Evolutionary conservation across 2,113 vertebrate genomes (phyloP).

Genomic region (Polypterus bichir): DNA sequence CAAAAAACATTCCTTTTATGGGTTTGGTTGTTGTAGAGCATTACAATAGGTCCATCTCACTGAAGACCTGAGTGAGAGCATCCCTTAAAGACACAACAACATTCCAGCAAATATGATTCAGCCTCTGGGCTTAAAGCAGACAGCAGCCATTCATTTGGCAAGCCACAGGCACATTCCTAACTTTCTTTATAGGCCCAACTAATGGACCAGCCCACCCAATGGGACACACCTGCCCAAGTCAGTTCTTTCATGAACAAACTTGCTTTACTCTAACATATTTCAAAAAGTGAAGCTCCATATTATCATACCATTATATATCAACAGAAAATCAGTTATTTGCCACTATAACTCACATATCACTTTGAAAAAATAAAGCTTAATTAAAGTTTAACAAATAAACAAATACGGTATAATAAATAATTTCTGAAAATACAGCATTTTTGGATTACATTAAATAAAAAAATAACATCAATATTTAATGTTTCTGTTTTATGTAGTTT

Average conservation of each 20-base stretch:
- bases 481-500: too few relatives aligned
- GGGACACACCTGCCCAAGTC: constrained; percentile 2
- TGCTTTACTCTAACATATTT: background rate
- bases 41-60: constrained; percentile 36
- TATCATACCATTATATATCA: too few relatives aligned
- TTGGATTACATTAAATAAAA: too few relatives aligned
- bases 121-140: constrained; percentile 47
- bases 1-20: too few relatives aligned
- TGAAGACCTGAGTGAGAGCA: constrained; percentile 36
- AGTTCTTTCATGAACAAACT: constrained; percentile 9
- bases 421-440: too few relatives aligned
- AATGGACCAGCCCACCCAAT: constrained; percentile 10
- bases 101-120: constrained; percentile 48
- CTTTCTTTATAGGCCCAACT: constrained; percentile 53
- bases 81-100: constrained; percentile 57
- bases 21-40: background rate
- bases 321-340: too few relatives aligned
- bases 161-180: constrained; percentile 55
- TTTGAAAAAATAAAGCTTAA: too few relatives aligned
- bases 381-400: too few relatives aligned
- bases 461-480: too few relatives aligned
- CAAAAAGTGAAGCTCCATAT: too few relatives aligned
- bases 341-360: too few relatives aligned
- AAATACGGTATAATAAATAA: too few relatives aligned
- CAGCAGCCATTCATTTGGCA: constrained; percentile 52